These are phyloP conservation scores for Enteromius treurensis DNA, from an alignment of 2,797 vertebrate genomes.

Conservation along the genomic window DNA sequence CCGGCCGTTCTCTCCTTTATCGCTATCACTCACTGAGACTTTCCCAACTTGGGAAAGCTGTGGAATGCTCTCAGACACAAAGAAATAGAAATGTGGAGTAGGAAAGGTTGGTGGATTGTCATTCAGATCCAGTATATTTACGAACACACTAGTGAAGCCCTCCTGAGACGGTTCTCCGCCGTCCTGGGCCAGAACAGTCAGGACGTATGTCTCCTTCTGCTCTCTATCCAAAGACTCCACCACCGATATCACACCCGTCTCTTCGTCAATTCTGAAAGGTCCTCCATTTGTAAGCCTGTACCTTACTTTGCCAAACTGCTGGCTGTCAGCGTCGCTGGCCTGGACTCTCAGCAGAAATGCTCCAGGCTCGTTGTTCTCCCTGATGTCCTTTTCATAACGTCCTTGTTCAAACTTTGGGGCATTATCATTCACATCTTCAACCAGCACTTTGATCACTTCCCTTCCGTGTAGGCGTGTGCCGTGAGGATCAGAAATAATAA, in stretches of 20 bases:
- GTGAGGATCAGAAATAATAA: constrained; percentile 65
- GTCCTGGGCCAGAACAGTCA: constrained; percentile 76
- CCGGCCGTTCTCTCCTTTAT: constrained; percentile 75
- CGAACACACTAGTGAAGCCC: constrained; percentile 63
- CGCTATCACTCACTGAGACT: constrained; percentile 74
- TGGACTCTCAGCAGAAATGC: constrained; percentile 68
- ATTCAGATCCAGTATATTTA: constrained; percentile 79
- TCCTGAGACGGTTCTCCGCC: constrained; percentile 74
- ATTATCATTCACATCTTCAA: constrained; percentile 82
- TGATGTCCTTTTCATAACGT: constrained; percentile 71
- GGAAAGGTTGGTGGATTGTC: constrained; percentile 79
- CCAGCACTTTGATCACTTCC: constrained; percentile 69
- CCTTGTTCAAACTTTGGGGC: constrained; percentile 72
- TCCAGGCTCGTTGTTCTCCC: constrained; percentile 79
- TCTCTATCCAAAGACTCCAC: constrained; percentile 76
- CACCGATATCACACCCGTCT: constrained; percentile 72
- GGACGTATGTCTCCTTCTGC: constrained; percentile 64
- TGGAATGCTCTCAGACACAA: constrained; percentile 75
- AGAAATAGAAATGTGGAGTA: constrained; percentile 79
- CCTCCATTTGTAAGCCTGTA: constrained; percentile 70
- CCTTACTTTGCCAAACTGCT: constrained; percentile 71
- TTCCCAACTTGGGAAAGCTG: constrained; percentile 70
- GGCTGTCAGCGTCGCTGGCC: constrained; percentile 77
- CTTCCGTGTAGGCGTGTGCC: constrained; percentile 31
- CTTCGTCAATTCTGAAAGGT: constrained; percentile 73